Percentiles rank a stretch among this genome's conserved stretches.
These are phyloP conservation scores for Dendropsophus ebraccatus DNA, from an alignment of 2,113 vertebrate genomes.

Conservation along the genomic window DNA sequence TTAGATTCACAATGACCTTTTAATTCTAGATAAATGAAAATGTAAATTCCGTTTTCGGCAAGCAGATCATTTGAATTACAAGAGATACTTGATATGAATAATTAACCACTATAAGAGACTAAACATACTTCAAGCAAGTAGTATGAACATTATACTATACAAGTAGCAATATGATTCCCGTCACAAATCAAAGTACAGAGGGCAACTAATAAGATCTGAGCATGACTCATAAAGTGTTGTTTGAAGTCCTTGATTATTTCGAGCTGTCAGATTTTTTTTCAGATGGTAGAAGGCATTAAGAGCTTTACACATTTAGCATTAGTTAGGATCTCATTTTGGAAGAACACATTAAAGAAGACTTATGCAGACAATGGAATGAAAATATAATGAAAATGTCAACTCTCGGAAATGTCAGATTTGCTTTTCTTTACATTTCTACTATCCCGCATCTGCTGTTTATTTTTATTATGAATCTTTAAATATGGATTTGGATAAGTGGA, in stretches of 20 bases:
- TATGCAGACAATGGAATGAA: conserved; percentile 49
- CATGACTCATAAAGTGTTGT: conserved; percentile 57
- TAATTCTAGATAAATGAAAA: conserved; percentile 7
- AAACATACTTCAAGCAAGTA: conserved; percentile 20
- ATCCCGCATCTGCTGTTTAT: conserved; percentile 15
- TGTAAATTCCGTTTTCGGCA: neutral
- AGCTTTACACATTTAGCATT: conserved; percentile 45
- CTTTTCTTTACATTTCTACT: conserved; percentile 8
- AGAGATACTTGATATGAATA: conserved; percentile 41
- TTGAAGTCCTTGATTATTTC: conserved; percentile 60
- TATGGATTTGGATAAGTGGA: conserved; percentile 9
- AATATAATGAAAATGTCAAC: conserved; percentile 57
- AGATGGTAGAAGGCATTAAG: conserved; percentile 58
- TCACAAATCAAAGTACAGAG: conserved; percentile 33
- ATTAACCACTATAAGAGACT: conserved; percentile 34
- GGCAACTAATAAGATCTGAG: conserved; percentile 61
- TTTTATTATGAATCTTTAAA: conserved; percentile 32
- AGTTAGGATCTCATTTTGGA: conserved; percentile 57
- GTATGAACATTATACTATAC: conserved; percentile 42
- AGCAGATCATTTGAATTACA: conserved; percentile 21
- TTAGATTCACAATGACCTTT: neutral
- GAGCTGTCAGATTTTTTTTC: conserved; percentile 55
- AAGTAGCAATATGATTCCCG: conserved; percentile 53
- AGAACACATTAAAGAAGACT: conserved; percentile 61
- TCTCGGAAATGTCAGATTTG: conserved; percentile 30